phyloP scores from a whole-genome alignment of 37 sponge, comb jelly and placozoan species.

The Theonella swinhoei region DNA sequence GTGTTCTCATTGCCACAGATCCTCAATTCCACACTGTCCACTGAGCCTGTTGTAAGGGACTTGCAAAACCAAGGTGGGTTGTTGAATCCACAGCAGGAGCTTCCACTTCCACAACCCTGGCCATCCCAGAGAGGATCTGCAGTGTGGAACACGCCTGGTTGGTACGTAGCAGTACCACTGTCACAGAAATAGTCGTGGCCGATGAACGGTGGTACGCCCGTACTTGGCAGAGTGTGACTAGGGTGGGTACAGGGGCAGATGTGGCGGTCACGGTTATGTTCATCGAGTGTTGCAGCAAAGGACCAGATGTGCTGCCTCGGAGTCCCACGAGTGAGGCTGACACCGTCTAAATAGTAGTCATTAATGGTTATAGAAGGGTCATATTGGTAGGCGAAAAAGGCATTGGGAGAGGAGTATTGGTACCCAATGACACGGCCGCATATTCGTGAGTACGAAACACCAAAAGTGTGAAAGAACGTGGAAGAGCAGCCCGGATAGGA shows the following conservation, averaged over 20 bases:
- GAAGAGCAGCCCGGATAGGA: constrained; percentile 30
- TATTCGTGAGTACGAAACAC: constrained; percentile 20
- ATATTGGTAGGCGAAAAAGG: constrained; percentile 28
- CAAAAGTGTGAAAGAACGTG: constrained; percentile 4
- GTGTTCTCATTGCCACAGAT: constrained; percentile 55
- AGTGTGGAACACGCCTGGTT: neutral
- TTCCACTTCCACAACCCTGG: constrained; percentile 36
- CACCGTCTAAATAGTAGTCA: constrained; percentile 51
- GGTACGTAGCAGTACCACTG: constrained; percentile 1
- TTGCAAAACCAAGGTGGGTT: constrained; percentile 32
- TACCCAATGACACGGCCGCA: constrained; percentile 49
- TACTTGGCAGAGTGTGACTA: neutral
- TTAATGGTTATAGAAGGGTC: constrained; percentile 16
- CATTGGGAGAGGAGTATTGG: constrained; percentile 49
- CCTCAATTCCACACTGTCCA: constrained; percentile 39
- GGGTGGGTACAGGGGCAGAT: constrained; percentile 49
- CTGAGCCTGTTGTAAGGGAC: neutral
- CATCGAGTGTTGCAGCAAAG: constrained; percentile 57
- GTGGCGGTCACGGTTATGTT: neutral
- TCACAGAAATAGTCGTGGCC: constrained; percentile 54
- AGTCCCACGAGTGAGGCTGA: constrained; percentile 23
- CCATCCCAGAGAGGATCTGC: constrained; percentile 59
- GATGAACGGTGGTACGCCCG: constrained; percentile 27
- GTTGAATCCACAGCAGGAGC: constrained; percentile 31
- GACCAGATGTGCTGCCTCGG: constrained; percentile 56